Base-by-base conservation (phyloP, 2,888 invertebrate genomes). In the Morpho deidamia region DNA sequence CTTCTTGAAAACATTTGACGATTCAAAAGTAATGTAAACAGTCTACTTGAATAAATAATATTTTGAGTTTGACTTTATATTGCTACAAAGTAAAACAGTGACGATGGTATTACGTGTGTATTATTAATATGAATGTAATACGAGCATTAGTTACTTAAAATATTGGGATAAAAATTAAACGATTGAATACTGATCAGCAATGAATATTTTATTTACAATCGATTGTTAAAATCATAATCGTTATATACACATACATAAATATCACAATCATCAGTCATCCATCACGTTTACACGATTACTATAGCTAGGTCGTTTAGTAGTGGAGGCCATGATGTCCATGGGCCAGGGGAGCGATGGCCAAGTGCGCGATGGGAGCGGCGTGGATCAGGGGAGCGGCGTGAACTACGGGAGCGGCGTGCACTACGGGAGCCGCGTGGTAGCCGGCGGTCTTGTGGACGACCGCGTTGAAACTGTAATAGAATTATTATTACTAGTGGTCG, bases 361-460 rank as follows among this genome's bases (percentile, higher is more conserved):
- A 67, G 63, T 76, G 71, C 62, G 69, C 69, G 41, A 76, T 8
- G 59, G 81, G 81, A 35, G 80, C 76, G 52, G 76, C 75, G 71
- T 81, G 79, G 52, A 70, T 68, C 11, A 81, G 49, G 56, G 79
- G 81, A 5, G 23, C 23, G 52, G 81, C 78, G 65, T 83, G 80
- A 33, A 74, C 70, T 2, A 80, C 58, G 57, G 78, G 78, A 14
- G 78, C 76, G 63, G 78, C 77, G 65, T 80, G 76, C 51, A 74
- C 76, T 8, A 84, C 73, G 42, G 84, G 79, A 54, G 85, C 84
- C 66, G 85, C 86, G 76, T 89, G 88, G 72, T 86, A 86, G 44
- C 86, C 88, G 52, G 83, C 76, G 66, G 85, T 86, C 77, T 89
- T 89, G 81, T 86, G 87, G 60, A 89, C 89, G n/a, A 90, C 86